Evolutionary conservation across 1,140 invertebrate genomes (phyloP).

Genomic region (Pinna nobilis): DNA sequence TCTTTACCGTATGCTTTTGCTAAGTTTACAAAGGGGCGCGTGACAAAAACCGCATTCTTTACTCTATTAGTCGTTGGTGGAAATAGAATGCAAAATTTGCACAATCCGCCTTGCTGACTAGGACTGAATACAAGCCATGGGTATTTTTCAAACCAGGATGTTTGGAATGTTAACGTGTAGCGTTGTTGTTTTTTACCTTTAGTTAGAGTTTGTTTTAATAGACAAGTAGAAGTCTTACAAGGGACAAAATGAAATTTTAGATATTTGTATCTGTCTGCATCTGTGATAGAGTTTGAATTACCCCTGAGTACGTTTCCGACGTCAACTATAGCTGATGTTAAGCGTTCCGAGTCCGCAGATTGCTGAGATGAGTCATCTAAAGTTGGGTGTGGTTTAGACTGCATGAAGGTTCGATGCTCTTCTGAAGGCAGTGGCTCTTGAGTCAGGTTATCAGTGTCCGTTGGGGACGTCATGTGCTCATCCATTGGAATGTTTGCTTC

Average conservation of each 20-base stretch:
- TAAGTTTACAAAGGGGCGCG: constrained; percentile 4
- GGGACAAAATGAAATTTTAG: neutral
- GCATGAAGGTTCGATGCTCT: neutral
- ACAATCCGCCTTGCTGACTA: neutral
- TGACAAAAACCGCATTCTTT: constrained; percentile 1
- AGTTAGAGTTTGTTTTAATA: neutral
- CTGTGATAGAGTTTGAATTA: neutral
- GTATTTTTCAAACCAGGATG: constrained; percentile 3
- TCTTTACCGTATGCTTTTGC: constrained; percentile 5
- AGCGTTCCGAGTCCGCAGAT: neutral
- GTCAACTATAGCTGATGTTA: neutral
- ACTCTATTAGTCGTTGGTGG: neutral
- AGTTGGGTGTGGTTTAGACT: neutral
- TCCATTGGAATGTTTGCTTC: neutral
- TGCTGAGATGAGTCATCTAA: neutral
- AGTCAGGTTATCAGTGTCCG: neutral
- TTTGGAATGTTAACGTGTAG: neutral
- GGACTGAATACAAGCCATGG: neutral
- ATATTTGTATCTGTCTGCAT: neutral
- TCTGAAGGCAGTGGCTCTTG: neutral
- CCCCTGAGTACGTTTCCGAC: neutral
- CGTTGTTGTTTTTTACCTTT: neutral
- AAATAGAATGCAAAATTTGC: constrained; percentile 7
- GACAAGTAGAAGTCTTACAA: neutral
- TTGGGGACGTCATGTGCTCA: neutral